Base-by-base conservation (phyloP, 2,113 vertebrate species). In the Lethenteron reissneri region DNA sequence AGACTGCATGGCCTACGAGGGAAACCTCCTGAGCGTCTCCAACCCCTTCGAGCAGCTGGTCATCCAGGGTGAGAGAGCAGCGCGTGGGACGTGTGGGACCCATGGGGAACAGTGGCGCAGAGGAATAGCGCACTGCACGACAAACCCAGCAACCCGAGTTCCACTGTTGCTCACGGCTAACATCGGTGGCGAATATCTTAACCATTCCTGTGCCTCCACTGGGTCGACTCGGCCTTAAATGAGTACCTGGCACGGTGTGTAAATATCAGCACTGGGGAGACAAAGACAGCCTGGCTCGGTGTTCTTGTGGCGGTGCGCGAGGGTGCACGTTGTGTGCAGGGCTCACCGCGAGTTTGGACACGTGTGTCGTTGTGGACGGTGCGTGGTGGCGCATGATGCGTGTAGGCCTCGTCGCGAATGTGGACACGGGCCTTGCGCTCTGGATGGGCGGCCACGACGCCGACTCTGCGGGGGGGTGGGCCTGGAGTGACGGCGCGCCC, bases 381-480 rank as follows among this genome's bases (percentile, higher is more conserved):
- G 41, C 41, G 41, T 41, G 41, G 41, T 41, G 41, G 41, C 41
- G 41, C 41, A 5, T 41, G 41, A 41, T 41, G 41, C 41, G 41
- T 41, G 41, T 41, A 41, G 41, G 41, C 41, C 41, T 41, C 41
- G 76, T 83, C 72, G 78, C 81, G 75, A 56, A 71, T 15, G 75
- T 75, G 71, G 79, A 81, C 3, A 81, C 77, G 1, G 84, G 84
- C 9, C 78, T 82, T 68, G 77, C 83, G n/a, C 68, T 85, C 74
- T 84, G 84, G 84, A 82, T 83, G 76, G 84, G 84, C 0, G 84
- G 78, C 1, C 84, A 83, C 12, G 83, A 84, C 77, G 81, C 81
- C 1, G 2, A 83, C 70, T 80, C 78, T 1, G 83, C 84, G 68
- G 81, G 81, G 1, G 84, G 83, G 58, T 84, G 84, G 84, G 79